Conservation (phyloP, 2,888 invertebrate species). For the Marasmarcha lunaedactyla region DNA sequence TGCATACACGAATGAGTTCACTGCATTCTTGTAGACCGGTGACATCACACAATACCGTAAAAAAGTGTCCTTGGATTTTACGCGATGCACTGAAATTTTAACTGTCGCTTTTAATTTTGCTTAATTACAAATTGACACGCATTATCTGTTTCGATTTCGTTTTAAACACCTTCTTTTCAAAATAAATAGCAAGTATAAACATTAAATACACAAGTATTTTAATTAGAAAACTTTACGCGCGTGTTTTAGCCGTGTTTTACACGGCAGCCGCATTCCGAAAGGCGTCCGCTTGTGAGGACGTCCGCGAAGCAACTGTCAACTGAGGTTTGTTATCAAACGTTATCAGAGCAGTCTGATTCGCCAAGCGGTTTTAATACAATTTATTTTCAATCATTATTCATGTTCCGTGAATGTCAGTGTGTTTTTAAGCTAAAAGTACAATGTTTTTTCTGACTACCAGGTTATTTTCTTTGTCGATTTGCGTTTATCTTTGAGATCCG, state of each 20-base stretch:
- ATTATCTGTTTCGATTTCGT: too few relatives aligned
- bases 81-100: slow-evolving; percentile 11
- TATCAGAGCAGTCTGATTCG: slow-evolving; percentile 23
- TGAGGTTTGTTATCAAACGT: slow-evolving; percentile 38
- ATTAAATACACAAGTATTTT: background rate
- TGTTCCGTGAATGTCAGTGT: slow-evolving; percentile 9
- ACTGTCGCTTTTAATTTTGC: slow-evolving; percentile 14
- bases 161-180: too few relatives aligned
- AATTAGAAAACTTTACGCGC: slow-evolving; percentile 33
- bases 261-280: slow-evolving; percentile 19
- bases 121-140: too few relatives aligned
- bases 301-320: slow-evolving; percentile 44
- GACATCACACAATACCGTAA: slow-evolving; percentile 11
- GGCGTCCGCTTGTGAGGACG: slow-evolving; percentile 46
- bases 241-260: slow-evolving; percentile 29
- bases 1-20: slow-evolving; percentile 32
- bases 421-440: too few relatives aligned
- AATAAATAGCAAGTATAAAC: too few relatives aligned
- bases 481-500: too few relatives aligned
- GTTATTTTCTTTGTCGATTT: too few relatives aligned
- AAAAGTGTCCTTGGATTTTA: slow-evolving; percentile 21
- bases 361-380: slow-evolving; percentile 5
- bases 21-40: slow-evolving; percentile 25
- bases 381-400: slow-evolving; percentile 12
- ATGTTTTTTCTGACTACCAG: too few relatives aligned